A percentile compares a stretch with the other conserved stretches of the same genome.
Conservation (phyloP, 2,797 vertebrate species). For the Passerculus sandwichensis region DNA sequence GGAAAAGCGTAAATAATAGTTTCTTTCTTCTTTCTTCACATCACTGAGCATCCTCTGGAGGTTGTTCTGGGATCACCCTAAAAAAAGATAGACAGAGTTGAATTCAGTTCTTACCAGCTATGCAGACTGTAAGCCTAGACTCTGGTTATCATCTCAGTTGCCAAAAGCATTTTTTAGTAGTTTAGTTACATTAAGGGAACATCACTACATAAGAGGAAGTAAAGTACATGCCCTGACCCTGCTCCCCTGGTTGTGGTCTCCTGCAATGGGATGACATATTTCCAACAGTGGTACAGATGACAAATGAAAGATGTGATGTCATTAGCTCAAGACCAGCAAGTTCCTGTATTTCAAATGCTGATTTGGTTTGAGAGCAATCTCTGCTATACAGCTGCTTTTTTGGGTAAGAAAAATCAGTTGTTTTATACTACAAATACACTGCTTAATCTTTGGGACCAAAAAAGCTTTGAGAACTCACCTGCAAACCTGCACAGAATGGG, state of each 20-base stretch:
- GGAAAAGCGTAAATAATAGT: background rate
- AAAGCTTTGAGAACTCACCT: background rate
- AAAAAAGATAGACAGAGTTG: background rate
- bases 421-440: background rate
- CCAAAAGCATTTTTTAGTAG: background rate
- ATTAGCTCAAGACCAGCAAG: background rate
- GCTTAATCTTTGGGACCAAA: background rate
- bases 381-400: background rate
- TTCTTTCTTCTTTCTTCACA: constrained; percentile 81
- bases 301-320: background rate
- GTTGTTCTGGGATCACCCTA: constrained; percentile 88
- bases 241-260: background rate
- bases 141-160: background rate
- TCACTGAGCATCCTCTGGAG: constrained; percentile 90
- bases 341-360: background rate
- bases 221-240: rapidly evolving
- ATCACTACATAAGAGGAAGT: background rate
- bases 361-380: background rate
- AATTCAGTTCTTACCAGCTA: background rate
- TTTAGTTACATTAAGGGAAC: background rate
- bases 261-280: rapidly evolving
- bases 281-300: background rate
- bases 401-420: background rate
- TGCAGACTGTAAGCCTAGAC: background rate
- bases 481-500: background rate